phyloP scores from a whole-genome alignment of 2,888 invertebrate genomes.

The Patella pellucida region DNA sequence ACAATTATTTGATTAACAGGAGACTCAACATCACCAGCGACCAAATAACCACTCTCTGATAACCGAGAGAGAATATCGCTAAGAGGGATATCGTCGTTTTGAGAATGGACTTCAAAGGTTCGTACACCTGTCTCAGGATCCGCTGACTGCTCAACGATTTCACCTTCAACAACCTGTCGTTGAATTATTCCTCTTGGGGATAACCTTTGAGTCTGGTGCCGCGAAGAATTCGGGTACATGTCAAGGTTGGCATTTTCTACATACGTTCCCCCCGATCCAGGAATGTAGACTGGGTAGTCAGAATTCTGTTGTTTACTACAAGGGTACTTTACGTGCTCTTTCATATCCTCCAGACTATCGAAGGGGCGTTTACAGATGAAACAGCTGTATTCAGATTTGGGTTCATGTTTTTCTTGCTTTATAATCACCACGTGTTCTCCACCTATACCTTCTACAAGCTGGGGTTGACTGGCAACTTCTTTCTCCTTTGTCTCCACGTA shows the following conservation, averaged over 20 bases:
- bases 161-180: neutral
- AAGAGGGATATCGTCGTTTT: conserved; percentile 1
- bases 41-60: neutral
- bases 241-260: neutral
- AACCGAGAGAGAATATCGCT: neutral
- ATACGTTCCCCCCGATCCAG: neutral
- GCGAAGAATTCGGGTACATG: neutral
- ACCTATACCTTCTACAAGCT: conserved; percentile 1
- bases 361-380: conserved; percentile 30
- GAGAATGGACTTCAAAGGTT: conserved; percentile 7
- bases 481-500: conserved; percentile 16
- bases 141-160: neutral
- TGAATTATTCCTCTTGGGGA: neutral
- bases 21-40: neutral
- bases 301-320: conserved; percentile 26
- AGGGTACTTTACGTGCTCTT: conserved; percentile 27
- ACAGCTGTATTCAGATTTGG: conserved; percentile 25
- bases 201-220: neutral
- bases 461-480: conserved; percentile 14
- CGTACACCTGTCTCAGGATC: neutral
- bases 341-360: conserved; percentile 29
- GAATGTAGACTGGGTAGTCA: neutral
- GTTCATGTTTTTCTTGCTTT: conserved; percentile 12
- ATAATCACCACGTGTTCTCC: conserved; percentile 7
- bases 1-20: neutral